Evolutionary conservation across 2,113 vertebrate species (phyloP).

Genomic region (Dipodomys ordii): DNA sequence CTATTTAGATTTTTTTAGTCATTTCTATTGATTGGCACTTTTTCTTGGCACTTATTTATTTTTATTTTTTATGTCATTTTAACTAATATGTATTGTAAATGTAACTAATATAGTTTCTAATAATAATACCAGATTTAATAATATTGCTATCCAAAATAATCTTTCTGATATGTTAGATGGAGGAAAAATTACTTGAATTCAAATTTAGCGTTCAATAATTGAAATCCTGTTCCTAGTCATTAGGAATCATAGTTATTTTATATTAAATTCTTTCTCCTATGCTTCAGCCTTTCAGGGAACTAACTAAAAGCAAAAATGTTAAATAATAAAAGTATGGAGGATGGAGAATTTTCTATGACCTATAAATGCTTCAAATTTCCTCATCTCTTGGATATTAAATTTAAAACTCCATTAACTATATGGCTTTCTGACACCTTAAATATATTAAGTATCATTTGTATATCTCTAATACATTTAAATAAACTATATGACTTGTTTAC

Average conservation of each 20-base stretch:
- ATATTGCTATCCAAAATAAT: neutral
- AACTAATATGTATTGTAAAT: neutral
- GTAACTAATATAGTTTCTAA: neutral
- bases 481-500: no score
- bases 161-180: neutral
- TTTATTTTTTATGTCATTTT: neutral
- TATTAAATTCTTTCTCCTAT: neutral
- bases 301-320: neutral
- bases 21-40: neutral
- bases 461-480: no score
- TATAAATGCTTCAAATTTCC: neutral
- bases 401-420: no score
- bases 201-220: neutral
- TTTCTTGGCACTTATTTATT: neutral
- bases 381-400: no score
- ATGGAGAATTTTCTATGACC: neutral
- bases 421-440: no score
- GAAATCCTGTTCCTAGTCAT: neutral
- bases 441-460: no score
- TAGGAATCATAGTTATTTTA: neutral
- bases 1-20: neutral
- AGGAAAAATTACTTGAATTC: neutral
- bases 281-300: neutral
- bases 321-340: neutral
- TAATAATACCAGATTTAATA: neutral